Percentiles rank a stretch among this genome's conserved stretches.
Evolutionary conservation across 2,113 vertebrate species (phyloP).

Genomic region (Porphyrio hochstetteri): DNA sequence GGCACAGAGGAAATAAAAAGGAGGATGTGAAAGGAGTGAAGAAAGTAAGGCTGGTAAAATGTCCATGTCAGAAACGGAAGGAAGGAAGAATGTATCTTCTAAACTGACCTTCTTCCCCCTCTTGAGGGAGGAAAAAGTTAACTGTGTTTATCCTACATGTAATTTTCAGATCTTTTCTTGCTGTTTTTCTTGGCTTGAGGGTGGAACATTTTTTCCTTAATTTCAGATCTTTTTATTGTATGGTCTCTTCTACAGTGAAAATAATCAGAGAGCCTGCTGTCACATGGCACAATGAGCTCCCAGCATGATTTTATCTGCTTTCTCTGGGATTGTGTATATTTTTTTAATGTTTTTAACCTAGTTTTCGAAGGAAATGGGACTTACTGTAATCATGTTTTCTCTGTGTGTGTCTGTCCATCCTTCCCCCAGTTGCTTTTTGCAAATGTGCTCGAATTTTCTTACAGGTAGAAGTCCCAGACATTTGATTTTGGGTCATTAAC

Average conservation of each 20-base stretch:
- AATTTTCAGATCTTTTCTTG: constrained; percentile 22
- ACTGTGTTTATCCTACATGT: background rate
- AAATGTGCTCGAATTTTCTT: background rate
- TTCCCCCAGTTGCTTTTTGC: background rate
- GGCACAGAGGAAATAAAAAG: background rate
- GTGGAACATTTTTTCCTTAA: constrained; percentile 23
- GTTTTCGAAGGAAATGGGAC: background rate
- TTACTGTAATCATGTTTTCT: background rate
- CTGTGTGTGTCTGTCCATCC: background rate
- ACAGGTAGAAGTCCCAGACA: background rate
- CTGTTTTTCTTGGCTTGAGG: constrained; percentile 39
- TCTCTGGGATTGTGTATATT: background rate
- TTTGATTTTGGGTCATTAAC: background rate
- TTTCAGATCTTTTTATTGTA: constrained; percentile 44
- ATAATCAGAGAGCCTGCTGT: constrained; percentile 22
- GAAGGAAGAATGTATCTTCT: background rate
- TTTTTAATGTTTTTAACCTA: background rate
- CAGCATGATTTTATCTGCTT: constrained; percentile 35
- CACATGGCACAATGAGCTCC: constrained; percentile 5
- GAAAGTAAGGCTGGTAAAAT: background rate
- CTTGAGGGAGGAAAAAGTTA: background rate
- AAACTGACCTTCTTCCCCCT: background rate
- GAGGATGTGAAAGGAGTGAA: background rate
- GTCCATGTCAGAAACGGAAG: background rate
- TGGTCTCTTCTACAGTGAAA: constrained; percentile 22